These are phyloP conservation scores for Diuraphis noxia DNA, from an alignment of 1,140 invertebrate genomes.

Conservation along the genomic window DNA sequence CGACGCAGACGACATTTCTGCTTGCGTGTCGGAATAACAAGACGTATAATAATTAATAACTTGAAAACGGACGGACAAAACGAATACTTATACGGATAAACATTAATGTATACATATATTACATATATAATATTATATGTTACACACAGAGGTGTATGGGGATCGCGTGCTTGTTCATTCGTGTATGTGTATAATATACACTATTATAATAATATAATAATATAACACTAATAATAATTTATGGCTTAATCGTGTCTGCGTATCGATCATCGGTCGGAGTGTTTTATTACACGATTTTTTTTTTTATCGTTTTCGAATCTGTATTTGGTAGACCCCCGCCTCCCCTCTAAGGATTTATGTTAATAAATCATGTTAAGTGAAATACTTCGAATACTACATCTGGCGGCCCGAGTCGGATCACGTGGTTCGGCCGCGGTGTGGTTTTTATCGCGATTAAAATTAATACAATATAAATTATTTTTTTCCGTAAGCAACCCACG, in stretches of 20 bases:
- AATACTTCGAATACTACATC: neutral
- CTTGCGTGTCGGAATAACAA: neutral
- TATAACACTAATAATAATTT: slow-evolving; percentile 39
- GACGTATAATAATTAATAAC: neutral
- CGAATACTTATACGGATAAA: neutral
- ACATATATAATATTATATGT: too few species aligned
- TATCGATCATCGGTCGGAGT: slow-evolving; percentile 31
- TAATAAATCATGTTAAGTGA: slow-evolving; percentile 46
- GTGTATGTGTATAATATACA: neutral
- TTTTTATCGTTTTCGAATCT: slow-evolving; percentile 20
- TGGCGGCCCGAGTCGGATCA: neutral
- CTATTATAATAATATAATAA: neutral
- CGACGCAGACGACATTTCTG: neutral
- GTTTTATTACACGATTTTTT: slow-evolving; percentile 34
- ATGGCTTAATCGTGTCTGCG: slow-evolving; percentile 43
- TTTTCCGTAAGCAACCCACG: neutral
- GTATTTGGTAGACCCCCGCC: neutral
- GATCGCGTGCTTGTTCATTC: neutral
- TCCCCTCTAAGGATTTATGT: neutral
- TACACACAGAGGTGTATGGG: neutral
- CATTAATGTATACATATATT: neutral
- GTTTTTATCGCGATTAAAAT: slow-evolving; percentile 33
- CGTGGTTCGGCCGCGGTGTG: neutral
- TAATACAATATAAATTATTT: neutral
- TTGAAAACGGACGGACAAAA: neutral